Conservation (phyloP, 2,888 invertebrate genomes). For the Blera fallax region DNA sequence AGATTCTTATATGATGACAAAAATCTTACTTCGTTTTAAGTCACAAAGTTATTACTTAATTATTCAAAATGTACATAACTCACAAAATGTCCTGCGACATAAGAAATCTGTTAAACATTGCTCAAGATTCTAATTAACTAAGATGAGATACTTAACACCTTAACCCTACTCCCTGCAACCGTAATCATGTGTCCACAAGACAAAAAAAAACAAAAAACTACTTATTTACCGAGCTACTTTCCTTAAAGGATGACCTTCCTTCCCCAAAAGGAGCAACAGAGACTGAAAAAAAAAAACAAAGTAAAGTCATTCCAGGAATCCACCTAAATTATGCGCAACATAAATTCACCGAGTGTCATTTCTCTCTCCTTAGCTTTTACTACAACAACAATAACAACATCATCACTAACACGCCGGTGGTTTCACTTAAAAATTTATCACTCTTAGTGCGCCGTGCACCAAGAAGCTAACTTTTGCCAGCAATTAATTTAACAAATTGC, state of each 20-base stretch:
- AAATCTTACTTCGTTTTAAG: too few relatives aligned
- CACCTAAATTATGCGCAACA: constrained; percentile 43
- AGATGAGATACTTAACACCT: constrained; percentile 10
- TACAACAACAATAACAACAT: constrained; percentile 13
- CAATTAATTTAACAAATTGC: constrained; percentile 72
- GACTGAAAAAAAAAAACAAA: neutral
- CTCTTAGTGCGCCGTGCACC: constrained; percentile 11
- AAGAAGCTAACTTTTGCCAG: constrained; percentile 24
- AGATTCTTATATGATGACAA: too few relatives aligned
- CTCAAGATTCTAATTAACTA: too few relatives aligned
- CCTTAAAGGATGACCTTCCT: neutral
- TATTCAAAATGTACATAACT: too few relatives aligned
- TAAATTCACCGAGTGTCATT: constrained; percentile 58
- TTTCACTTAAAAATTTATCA: constrained; percentile 66
- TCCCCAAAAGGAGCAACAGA: neutral
- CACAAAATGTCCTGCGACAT: too few relatives aligned
- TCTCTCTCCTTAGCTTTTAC: neutral
- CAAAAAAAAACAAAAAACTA: too few relatives aligned
- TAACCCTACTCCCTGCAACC: constrained; percentile 2
- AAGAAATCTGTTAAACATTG: too few relatives aligned
- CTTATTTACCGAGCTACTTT: neutral
- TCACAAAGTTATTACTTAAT: too few relatives aligned
- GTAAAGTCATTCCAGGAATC: constrained; percentile 32
- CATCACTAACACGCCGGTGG: constrained; percentile 54
- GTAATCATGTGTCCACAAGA: constrained; percentile 22